Base-by-base conservation (phyloP, 2,888 invertebrate species). In the Orthonevra nobilis region DNA sequence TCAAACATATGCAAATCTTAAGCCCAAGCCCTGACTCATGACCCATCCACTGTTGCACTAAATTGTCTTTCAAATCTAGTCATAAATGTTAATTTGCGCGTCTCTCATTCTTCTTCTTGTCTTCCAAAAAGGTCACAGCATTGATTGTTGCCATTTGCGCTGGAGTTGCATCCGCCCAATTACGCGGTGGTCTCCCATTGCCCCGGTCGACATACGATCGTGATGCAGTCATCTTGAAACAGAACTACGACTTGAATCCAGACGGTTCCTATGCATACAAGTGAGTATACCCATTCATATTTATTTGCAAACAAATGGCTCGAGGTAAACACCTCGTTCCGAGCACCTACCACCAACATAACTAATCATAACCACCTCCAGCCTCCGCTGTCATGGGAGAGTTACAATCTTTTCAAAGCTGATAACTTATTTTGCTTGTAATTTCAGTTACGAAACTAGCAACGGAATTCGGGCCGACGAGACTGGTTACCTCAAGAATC, bases 401-500 rank as follows among this genome's bases (percentile, higher is more conserved):
- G 5, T 23, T 23, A 23, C 5, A 23, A 4, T 40, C n/a, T n/a
- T n/a, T n/a, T n/a, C n/a, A n/a, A n/a, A n/a, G n/a, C n/a, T n/a
- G n/a, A n/a, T n/a, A n/a, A n/a, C n/a, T 26, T 46, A 28, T 50
- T 30, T 46, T 52, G 23, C 30, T 38, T 64, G 2, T 40, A 34
- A 34, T 58, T 64, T 36, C 83, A 92, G 92, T 85, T 92, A 92
- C 84, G 92, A 92, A 87, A 92, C 92, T 3, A 91, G 91, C 81
- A 92, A 92, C 83, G 92, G 92, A 69, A 92, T 92, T 82, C 89
- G 90, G 73, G 92, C 91, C 23, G 90, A 92, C 83, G 92, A 92
- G 87, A 89, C 90, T 82, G 92, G 92, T 44, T 91, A 90, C 85
- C 86, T 92, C 66, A 92, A 92, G 86, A 91, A 91, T 85, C 90